phyloP scores from a whole-genome alignment of 2,113 vertebrate species.

The Harpagus bidentatus region DNA sequence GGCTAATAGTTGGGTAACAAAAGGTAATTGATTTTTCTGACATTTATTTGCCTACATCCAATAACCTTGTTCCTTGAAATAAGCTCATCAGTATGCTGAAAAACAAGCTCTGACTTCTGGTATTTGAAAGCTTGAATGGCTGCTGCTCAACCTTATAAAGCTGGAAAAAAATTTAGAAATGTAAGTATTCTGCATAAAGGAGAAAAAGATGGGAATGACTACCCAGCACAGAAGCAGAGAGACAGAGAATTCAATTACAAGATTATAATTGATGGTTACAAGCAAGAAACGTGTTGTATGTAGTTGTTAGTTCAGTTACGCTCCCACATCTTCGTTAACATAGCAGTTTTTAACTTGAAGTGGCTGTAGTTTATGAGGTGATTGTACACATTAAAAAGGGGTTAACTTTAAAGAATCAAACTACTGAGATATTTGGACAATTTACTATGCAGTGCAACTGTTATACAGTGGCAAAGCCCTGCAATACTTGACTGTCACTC shows the following conservation, averaged over 20 bases:
- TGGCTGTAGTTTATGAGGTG: background rate
- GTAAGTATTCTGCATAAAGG: background rate
- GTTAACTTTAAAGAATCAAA: background rate
- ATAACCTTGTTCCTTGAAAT: slow-evolving; percentile 21
- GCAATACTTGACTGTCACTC: background rate
- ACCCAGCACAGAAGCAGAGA: background rate
- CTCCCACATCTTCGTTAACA: background rate
- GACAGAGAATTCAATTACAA: background rate
- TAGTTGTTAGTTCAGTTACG: background rate
- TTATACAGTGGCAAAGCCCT: background rate
- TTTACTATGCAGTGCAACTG: background rate
- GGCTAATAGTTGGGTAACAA: slow-evolving; percentile 33
- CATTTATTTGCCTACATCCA: slow-evolving; percentile 49
- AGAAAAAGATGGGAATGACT: background rate
- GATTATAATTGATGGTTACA: background rate
- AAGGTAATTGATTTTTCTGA: slow-evolving; percentile 56
- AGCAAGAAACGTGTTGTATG: background rate
- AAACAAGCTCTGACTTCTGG: background rate
- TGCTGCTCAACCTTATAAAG: background rate
- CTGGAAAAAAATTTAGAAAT: background rate
- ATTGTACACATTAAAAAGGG: background rate
- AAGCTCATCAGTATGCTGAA: slow-evolving; percentile 12
- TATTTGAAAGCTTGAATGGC: background rate
- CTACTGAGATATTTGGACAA: background rate
- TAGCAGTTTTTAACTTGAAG: background rate